phyloP scores from a whole-genome alignment of 1,140 invertebrate species.

The Matsumurasca onukii region DNA sequence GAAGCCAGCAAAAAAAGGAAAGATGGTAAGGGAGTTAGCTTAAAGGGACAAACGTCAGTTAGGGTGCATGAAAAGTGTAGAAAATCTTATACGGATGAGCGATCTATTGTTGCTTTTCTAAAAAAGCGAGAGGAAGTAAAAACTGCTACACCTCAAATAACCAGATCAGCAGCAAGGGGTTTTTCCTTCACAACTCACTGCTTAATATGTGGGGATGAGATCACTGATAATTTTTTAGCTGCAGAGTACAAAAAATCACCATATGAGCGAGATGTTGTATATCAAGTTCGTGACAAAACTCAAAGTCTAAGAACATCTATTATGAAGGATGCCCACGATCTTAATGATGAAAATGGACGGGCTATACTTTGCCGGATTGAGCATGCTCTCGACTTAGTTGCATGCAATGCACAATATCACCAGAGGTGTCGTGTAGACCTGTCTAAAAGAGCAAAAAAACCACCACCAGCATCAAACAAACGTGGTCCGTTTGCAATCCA shows the following conservation, averaged over 20 bases:
- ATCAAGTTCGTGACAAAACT: conserved; percentile 11
- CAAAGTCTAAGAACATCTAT: not conserved
- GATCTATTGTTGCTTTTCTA: conserved; percentile 7
- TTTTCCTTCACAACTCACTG: not conserved
- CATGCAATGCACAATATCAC: conserved; percentile 11
- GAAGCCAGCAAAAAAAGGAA: conserved; percentile 16
- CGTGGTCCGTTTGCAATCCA: not conserved
- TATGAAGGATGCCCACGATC: not conserved
- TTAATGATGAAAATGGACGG: conserved; percentile 2
- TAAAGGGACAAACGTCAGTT: not conserved
- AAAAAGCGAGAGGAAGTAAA: conserved; percentile 7
- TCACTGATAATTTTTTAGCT: not conserved
- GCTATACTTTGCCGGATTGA: conserved; percentile 8
- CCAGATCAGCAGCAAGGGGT: not conserved
- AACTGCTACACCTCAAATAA: not conserved
- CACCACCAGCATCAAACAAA: not conserved
- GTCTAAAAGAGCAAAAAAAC: not conserved
- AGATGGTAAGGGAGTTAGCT: not conserved
- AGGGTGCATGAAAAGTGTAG: not conserved
- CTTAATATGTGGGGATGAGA: not conserved
- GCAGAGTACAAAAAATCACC: not conserved
- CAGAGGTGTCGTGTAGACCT: not conserved
- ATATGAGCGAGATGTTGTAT: conserved; percentile 2
- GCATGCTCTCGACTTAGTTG: not conserved
- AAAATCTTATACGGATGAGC: conserved; percentile 2